These are phyloP conservation scores for Pteria penguin DNA, from an alignment of 2,888 invertebrate genomes.

Conservation along the genomic window DNA sequence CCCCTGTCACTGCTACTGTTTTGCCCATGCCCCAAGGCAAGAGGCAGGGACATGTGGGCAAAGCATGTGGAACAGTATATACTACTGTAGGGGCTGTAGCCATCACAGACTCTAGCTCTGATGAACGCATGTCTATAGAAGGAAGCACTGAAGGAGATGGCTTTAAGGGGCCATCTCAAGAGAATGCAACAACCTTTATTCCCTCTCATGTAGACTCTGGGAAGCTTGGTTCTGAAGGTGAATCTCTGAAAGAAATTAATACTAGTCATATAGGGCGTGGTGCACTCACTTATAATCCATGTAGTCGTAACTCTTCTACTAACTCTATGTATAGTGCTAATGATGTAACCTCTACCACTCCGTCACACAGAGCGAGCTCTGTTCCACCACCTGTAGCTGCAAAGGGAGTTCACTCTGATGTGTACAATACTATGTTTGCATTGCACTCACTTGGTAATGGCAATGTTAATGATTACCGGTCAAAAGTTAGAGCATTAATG, in stretches of 20 bases:
- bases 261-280: constrained; percentile 18
- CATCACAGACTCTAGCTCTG: constrained; percentile 41
- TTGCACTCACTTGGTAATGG: constrained; percentile 74
- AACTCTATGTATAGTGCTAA: constrained; percentile 51
- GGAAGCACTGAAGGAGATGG: not conserved
- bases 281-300: constrained; percentile 16
- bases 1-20: constrained; percentile 29
- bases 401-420: constrained; percentile 75
- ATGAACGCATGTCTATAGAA: constrained; percentile 29
- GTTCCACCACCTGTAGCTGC: constrained; percentile 49
- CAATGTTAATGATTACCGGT: constrained; percentile 70
- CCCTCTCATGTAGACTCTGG: not conserved
- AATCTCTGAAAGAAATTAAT: not conserved
- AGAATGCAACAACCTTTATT: not conserved
- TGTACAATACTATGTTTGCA: constrained; percentile 78
- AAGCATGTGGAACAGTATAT: constrained; percentile 41
- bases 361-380: constrained; percentile 17
- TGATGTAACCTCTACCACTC: constrained; percentile 15
- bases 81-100: constrained; percentile 35
- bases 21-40: constrained; percentile 34
- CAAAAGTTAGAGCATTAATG: constrained; percentile 75
- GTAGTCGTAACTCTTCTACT: constrained; percentile 22
- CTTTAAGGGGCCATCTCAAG: not conserved
- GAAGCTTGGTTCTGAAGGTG: constrained; percentile 17
- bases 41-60: constrained; percentile 27